Evolutionary conservation across 2,797 vertebrate genomes (phyloP), one percentile per base, ranked within the genome.

Genomic region (Spinibarbus caldwelli): DNA sequence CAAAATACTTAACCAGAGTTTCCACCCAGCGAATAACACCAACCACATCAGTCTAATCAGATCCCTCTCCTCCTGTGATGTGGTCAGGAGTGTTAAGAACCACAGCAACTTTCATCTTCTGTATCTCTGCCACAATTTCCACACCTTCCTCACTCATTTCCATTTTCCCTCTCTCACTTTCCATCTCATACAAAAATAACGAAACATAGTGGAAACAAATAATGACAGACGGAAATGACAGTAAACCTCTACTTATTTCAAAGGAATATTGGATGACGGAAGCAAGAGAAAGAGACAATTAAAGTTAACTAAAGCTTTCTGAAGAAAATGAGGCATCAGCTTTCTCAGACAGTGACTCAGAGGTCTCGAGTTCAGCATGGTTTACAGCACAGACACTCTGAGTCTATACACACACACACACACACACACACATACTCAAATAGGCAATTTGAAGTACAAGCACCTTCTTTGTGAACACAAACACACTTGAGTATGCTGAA

Each of bases 31-130:
- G 6, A 78, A 70, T 34, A 67, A 84, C 19, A 57, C 26, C 14
- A 59, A 62, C 83, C 75, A 59, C 83, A 79, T 85, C 66, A 73
- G n/a, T 66, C 77, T 66, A 79, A 85, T 85, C 77, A 8, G 68
- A 80, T 66, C 57, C 67, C 14, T 71, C 76, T 79, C 15, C 0
- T 19, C 4, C 52, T 73, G 38, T 72, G 41, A 72, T 64, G 83
- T 79, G 66, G 67, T 62, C 52, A 62, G 19, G 21, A 59, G 83
- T 3, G 64, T 54, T 21, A 62, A 71, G 9, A 85, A 43, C 77
- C 78, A 75, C 43, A 72, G 12, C 41, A 2, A 80, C 23, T 72
- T 79, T 85, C 38, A 64, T 80, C 31, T 73, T 64, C 47, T 45
- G 45, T 52, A 47, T 41, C n/a, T 43, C 54, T 68, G 36, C 75